These are phyloP conservation scores for Rosalia funebris DNA, from an alignment of 2,888 invertebrate genomes.

Conservation along the genomic window DNA sequence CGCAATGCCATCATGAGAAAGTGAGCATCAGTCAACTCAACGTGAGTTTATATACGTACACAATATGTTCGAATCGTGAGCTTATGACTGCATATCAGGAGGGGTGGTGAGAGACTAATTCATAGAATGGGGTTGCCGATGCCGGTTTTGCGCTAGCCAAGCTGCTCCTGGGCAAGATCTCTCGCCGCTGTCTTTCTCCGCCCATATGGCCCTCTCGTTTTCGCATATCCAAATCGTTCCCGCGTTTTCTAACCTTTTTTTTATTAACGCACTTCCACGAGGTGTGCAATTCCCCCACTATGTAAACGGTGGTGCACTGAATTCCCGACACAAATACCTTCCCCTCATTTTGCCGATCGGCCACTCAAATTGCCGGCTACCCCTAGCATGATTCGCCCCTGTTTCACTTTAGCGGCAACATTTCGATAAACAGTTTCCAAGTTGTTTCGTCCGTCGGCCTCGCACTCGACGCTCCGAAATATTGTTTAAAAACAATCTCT, in stretches of 20 bases:
- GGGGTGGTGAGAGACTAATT: conserved; percentile 60
- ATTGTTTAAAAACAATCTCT: too few species aligned
- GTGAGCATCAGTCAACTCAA: conserved; percentile 35
- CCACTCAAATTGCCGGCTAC: conserved; percentile 5
- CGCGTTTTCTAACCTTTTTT: conserved; percentile 27
- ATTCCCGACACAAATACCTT: conserved; percentile 9
- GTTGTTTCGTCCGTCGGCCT: too few species aligned
- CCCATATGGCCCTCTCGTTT: conserved; percentile 40
- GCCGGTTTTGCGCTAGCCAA: conserved; percentile 58
- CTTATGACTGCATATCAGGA: conserved; percentile 56
- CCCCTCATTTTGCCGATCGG: neutral
- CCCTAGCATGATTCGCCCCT: conserved; percentile 17
- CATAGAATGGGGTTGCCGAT: conserved; percentile 54
- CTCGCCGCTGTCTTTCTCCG: conserved; percentile 32
- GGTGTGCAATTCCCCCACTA: conserved; percentile 20
- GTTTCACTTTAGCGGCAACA: neutral
- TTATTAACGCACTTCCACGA: conserved; percentile 28
- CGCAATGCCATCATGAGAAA: conserved; percentile 48
- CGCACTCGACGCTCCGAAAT: too few species aligned
- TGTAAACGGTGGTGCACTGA: conserved; percentile 1
- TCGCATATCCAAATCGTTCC: conserved; percentile 36
- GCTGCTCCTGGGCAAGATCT: conserved; percentile 60
- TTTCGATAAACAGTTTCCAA: too few species aligned
- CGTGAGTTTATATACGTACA: conserved; percentile 52
- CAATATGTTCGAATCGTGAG: conserved; percentile 48